Conservation (phyloP, 2,113 vertebrate species). For the Uria lomvia region DNA sequence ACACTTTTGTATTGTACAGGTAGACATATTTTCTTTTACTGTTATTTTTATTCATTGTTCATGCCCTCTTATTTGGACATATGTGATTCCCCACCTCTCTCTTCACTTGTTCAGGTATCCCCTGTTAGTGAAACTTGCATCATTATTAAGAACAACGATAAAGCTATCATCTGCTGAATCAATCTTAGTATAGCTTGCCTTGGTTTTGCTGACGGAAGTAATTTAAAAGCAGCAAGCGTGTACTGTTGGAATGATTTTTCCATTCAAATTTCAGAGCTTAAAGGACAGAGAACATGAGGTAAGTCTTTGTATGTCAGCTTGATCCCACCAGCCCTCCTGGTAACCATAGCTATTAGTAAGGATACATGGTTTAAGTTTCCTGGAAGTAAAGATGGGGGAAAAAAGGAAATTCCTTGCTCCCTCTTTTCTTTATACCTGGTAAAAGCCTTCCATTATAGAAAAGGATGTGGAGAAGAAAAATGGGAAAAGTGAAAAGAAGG, state of each 20-base stretch:
- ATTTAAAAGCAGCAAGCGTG: neutral
- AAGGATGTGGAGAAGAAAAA: neutral
- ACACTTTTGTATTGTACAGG: neutral
- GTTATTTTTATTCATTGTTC: neutral
- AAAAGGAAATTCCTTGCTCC: neutral
- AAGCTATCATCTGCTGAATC: neutral
- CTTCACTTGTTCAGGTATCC: neutral
- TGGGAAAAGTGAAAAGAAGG: neutral
- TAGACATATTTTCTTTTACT: neutral
- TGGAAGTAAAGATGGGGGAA: neutral
- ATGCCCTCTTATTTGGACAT: neutral
- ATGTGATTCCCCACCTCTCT: neutral
- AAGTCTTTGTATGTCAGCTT: neutral
- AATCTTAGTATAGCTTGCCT: neutral
- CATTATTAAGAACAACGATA: neutral
- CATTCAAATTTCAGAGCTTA: neutral
- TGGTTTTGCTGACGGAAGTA: neutral
- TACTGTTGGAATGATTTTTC: neutral
- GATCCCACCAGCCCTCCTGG: neutral
- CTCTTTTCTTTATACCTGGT: neutral
- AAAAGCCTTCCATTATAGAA: neutral
- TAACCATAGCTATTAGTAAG: neutral
- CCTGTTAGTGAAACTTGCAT: neutral
- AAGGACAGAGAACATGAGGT: rapidly evolving
- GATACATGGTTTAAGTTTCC: neutral